Evolutionary conservation across 2,888 invertebrate species (phyloP).

Genomic region (Stegophylla sp.): DNA sequence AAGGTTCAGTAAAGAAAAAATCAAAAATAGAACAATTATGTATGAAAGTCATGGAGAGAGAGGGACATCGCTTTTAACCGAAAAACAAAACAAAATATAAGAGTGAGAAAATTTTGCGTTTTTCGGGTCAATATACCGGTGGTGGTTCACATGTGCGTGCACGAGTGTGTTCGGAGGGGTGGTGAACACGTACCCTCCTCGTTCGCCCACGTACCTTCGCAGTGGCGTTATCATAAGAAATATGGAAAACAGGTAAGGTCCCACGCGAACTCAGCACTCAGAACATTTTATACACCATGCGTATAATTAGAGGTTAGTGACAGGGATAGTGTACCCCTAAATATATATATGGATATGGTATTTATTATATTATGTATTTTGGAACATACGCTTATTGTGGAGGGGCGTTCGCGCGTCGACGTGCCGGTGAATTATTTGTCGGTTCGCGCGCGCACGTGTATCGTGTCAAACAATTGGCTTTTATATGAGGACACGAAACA

Average conservation of each 20-base stretch:
- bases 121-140: constrained; percentile 16
- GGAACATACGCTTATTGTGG: neutral
- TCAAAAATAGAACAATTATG: no score
- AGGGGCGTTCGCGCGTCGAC: neutral
- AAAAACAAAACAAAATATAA: no score
- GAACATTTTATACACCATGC: no score
- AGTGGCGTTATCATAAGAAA: constrained; percentile 19
- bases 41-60: no score
- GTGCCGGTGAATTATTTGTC: constrained; percentile 33
- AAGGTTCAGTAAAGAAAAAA: no score
- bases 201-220: neutral
- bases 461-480: constrained; percentile 35
- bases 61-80: no score
- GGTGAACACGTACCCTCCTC: neutral
- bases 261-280: constrained; percentile 45
- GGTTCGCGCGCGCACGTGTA: constrained; percentile 9
- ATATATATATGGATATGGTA: neutral
- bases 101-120: neutral
- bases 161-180: neutral
- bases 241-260: constrained; percentile 43
- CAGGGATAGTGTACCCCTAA: neutral
- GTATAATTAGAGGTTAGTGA: constrained; percentile 37
- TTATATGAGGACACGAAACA: neutral
- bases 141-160: neutral
- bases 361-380: neutral